phyloP scores from a whole-genome alignment of 2,888 invertebrate species.

The Holacanthella duospinosa region DNA sequence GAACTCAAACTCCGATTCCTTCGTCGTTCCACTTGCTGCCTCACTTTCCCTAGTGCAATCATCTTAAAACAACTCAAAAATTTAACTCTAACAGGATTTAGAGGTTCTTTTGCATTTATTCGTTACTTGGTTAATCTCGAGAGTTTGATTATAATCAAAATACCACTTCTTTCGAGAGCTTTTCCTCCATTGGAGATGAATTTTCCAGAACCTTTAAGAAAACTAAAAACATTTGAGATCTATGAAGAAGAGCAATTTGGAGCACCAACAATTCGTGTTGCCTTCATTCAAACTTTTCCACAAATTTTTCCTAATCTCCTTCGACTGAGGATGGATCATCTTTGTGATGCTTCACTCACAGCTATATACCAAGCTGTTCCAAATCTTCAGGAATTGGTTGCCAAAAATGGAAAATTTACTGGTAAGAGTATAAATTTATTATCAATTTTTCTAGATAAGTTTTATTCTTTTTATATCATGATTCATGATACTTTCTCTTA shows the following conservation, averaged over 20 bases:
- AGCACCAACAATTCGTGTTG: not conserved
- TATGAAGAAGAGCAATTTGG: not conserved
- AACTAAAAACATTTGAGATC: not conserved
- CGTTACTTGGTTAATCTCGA: not conserved
- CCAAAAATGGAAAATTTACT: slow-evolving; percentile 16
- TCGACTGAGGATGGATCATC: slow-evolving; percentile 15
- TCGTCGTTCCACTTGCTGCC: slow-evolving; percentile 1
- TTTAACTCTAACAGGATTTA: slow-evolving; percentile 4
- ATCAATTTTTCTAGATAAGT: not conserved
- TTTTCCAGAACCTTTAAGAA: not conserved
- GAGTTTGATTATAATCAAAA: not conserved
- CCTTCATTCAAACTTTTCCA: not conserved
- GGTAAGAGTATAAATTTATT: slow-evolving; percentile 7
- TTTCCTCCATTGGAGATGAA: not conserved
- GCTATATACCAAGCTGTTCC: slow-evolving; percentile 18
- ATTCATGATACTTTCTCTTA: not conserved
- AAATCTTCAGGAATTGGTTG: slow-evolving; percentile 13
- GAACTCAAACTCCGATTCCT: not conserved
- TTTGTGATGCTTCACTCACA: slow-evolving; percentile 17
- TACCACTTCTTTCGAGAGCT: not conserved
- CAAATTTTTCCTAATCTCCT: slow-evolving; percentile 17
- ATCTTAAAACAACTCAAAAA: not conserved
- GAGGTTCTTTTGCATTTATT: not conserved
- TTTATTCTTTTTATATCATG: not conserved
- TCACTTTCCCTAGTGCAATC: not conserved